Evolutionary conservation across 2,888 invertebrate genomes (phyloP), one percentile per base, ranked within the genome.

Genomic region (Heterodera filipjevi): DNA sequence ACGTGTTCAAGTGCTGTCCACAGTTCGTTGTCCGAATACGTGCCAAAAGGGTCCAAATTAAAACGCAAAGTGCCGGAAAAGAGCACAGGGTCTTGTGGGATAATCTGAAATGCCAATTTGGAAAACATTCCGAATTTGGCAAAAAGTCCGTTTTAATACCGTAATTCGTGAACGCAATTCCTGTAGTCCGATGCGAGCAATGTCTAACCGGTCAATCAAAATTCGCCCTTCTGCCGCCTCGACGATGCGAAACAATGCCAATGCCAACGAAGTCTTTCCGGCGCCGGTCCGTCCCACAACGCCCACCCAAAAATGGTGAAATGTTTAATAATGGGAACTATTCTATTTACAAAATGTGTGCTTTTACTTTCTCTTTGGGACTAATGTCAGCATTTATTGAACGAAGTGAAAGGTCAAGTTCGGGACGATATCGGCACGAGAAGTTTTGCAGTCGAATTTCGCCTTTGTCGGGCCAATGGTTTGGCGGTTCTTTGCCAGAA

Each of bases 21-120:
- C 66, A 97, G 90, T 77, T 94, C 93, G 0, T 93, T 93, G 87
- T 97, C 96, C 22, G 76, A 90, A 90, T 94, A 92, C 3, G 90
- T 90, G 85, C 92, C 92, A 90, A 96, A 95, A 3, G 97, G 97
- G 91, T 97, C 97, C 81, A 97, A 92, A 91, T 97, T 97, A 91
- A 94, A 92, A 74, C 96, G 92, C 85, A 97, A 91, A 5, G 93
- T 93, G 73, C 96, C 96, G 32, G 90, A 85, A 46, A 89, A 90
- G 10, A 92, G 85, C 1, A 86, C 84, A 5, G 87, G 85, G 33
- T 88, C 90, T 87, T 96, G 96, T 10, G 75, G 75, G n/a, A 75
- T 75, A 27, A 75, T 75, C 75, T 75, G 27, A 53, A 49, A 75
- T 49, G 19, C 49, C 49, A 49, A 49, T 14, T 32, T 35, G 5